Evolutionary conservation across 1,140 invertebrate genomes (phyloP), one percentile per base, ranked within the genome.

Genomic region (Sycobia sp.): DNA sequence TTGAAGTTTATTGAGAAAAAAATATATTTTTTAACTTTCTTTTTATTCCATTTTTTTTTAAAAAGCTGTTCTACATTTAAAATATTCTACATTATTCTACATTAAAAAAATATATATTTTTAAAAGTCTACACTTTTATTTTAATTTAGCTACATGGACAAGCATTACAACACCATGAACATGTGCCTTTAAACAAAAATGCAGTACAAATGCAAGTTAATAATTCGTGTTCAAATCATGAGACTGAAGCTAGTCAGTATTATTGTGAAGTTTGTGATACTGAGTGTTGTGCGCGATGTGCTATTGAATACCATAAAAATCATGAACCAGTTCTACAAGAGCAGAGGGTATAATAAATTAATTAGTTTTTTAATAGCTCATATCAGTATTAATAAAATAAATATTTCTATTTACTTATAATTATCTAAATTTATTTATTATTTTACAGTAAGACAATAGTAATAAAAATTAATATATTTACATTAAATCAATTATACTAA

Each of bases 251-350:
- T 50, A 9, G 68, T 14, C 70, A 74, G 16, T 79, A 80, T 67
- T 74, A 67, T 55, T 84, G 82, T 61, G 53, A 67, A 16, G 50
- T 73, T 4, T 83, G 83, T 62, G n/a, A 73, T 18, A 44, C 56
- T 32, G 34, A 67, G 7, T 56, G 59, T 3, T 84, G 82, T 55
- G 69, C 72, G 5, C 69, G 76, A 44, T 84, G 82, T 61, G 65
- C 75, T 22, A 20, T 84, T 18, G 29, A 68, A 1, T 55, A 20
- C 0, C 82, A 84, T 66, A 59, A 68, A 13, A 58, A 65, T 1
- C 82, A 83, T 59, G 38, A 60, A 10, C 56, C 68, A 13, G 1
- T 64, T 0, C 0, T 23, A 7, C 29, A 71, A 46, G 1, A 14
- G n/a, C 16, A 67, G 11, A 72, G 60, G 64, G 74, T 77, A 70